Conservation (phyloP, 2,888 invertebrate genomes). For the Thumatha senex region DNA sequence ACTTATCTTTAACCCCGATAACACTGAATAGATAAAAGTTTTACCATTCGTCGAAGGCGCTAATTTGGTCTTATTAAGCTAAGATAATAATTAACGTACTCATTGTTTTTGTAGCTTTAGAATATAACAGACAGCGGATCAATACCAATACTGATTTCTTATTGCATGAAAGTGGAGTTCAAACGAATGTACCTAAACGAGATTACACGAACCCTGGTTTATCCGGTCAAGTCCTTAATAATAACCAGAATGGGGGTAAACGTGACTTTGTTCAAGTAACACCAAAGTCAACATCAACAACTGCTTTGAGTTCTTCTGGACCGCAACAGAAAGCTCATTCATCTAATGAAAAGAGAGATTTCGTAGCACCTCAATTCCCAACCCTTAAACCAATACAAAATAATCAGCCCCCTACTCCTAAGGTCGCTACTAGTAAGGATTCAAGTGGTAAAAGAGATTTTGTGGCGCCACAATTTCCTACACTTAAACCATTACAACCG, state of each 20-base stretch:
- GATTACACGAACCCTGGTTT: conserved; percentile 40
- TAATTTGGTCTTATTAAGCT: no score
- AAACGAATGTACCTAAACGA: conserved; percentile 45
- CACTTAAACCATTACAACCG: conserved; percentile 28
- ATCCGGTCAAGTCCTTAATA: conserved; percentile 16
- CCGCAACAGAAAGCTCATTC: conserved; percentile 23
- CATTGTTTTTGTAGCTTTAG: conserved; percentile 41
- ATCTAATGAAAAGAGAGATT: conserved; percentile 52
- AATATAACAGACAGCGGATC: conserved; percentile 48
- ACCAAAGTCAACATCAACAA: conserved; percentile 17
- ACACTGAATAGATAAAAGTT: background rate
- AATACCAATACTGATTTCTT: conserved; percentile 69
- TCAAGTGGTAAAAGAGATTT: conserved; percentile 52
- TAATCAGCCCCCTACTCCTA: conserved; percentile 17
- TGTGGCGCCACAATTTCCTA: conserved; percentile 48
- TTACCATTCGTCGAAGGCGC: background rate
- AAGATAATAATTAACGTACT: no score
- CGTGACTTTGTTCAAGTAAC: conserved; percentile 32
- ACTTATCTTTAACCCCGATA: background rate
- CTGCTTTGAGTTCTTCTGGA: conserved; percentile 12
- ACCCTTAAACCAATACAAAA: conserved; percentile 20
- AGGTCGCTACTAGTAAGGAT: conserved; percentile 14
- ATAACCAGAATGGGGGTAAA: conserved; percentile 22
- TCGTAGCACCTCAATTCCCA: conserved; percentile 60
- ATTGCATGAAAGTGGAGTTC: conserved; percentile 61